These are phyloP conservation scores for Acrobasis repandana DNA, from an alignment of 2,888 invertebrate genomes.

Conservation along the genomic window DNA sequence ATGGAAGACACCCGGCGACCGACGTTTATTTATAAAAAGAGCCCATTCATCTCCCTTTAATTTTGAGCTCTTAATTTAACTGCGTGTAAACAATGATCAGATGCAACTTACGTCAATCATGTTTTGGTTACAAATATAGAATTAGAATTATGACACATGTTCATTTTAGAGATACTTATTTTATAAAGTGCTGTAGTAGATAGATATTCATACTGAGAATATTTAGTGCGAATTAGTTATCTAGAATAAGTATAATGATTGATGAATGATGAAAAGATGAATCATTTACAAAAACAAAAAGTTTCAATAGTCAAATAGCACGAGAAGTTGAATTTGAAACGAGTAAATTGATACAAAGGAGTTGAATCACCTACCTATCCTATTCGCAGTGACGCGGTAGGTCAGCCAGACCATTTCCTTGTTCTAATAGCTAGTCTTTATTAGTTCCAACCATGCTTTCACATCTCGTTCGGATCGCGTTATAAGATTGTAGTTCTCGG, in stretches of 20 bases:
- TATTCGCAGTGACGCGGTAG: not conserved
- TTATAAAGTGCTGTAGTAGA: too few relatives aligned
- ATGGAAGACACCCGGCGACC: conserved; percentile 47
- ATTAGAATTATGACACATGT: not conserved
- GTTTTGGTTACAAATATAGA: not conserved
- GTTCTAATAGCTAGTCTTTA: conserved; percentile 4
- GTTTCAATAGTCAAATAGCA: not conserved
- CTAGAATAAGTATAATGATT: too few relatives aligned
- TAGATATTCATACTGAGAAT: too few relatives aligned
- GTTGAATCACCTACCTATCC: conserved; percentile 6
- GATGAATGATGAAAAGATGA: too few relatives aligned
- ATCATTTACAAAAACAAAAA: too few relatives aligned
- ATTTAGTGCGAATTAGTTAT: too few relatives aligned
- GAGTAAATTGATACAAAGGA: conserved; percentile 1
- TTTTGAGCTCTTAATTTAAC: conserved; percentile 32
- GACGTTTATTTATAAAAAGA: conserved; percentile 67
- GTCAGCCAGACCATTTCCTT: conserved; percentile 3
- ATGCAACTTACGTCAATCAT: not conserved
- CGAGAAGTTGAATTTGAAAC: not conserved
- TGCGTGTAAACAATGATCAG: conserved; percentile 18
- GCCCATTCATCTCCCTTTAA: conserved; percentile 60
- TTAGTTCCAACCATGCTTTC: not conserved
- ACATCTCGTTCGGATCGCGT: conserved; percentile 1
- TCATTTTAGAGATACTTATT: not conserved
- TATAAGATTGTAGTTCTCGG: not conserved